Base-by-base conservation (phyloP, 2,797 vertebrate species). In the Pogonophryne albipinna region DNA sequence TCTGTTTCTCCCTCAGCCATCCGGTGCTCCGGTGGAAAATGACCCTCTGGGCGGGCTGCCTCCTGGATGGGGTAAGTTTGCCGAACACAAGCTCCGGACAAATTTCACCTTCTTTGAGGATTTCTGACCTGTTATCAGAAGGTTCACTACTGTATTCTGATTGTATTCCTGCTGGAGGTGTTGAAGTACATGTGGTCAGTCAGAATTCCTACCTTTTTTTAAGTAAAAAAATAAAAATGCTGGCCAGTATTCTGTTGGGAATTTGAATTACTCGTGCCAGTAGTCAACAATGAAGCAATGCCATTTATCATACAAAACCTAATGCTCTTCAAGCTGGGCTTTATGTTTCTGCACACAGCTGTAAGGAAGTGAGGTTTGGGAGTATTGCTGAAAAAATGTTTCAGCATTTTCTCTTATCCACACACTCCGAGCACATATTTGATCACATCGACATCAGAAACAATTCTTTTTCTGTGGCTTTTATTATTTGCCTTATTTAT, bases 61-160 rank as follows among this genome's bases (percentile, higher is more conserved):
- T 93, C 94, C 97, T 0, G 98, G 98, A 94, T 99, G 98, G 98
- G 98, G 98, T 99, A 95, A 98, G 98, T 97, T 45, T 44, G 51
- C 56, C 52, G 3, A 31, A 53, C 70, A 52, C 63, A 38, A 27
- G 23, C 58, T 27, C 17, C 15, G 49, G 10, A 5, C 42, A 44
- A 9, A 71, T 13, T 19, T n/a, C 7, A 27, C 12, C 53, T 74
- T 62, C n/a, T 42, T 14, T 13, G 53, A 46, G 10, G n/a, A 20
- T 15, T 15, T 47, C 62, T 71, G 17, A 47, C 14, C 8, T 27
- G 34, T 47, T 58, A 2, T n/a, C 16, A 52, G 55, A 46, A 44
- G 23, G 27, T 60, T 67, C 41, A 17, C 38, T 42, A 34, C 13
- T 34, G 5, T 5, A 27, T 27, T 58, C 13, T 3, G 34, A 49